Evolutionary conservation across 1,140 invertebrate genomes (phyloP).

Genomic region (Musca domestica): DNA sequence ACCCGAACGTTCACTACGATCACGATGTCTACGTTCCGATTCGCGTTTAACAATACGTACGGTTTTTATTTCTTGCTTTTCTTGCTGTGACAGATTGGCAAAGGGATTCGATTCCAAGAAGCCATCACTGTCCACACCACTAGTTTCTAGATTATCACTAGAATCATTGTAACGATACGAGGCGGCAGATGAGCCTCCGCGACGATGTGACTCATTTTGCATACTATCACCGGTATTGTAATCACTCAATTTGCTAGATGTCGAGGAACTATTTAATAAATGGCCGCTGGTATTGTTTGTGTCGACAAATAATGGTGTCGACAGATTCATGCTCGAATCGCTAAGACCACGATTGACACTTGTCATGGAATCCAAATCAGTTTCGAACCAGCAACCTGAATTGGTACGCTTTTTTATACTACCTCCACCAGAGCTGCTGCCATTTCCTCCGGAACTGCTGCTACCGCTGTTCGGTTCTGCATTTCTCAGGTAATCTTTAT

Average conservation of each 20-base stretch:
- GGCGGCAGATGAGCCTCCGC: neutral
- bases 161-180: constrained; percentile 43
- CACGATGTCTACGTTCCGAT: constrained; percentile 78
- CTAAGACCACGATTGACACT: constrained; percentile 36
- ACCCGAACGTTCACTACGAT: constrained; percentile 59
- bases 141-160: constrained; percentile 47
- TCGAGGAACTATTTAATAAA: constrained; percentile 18
- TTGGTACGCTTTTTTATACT: constrained; percentile 54
- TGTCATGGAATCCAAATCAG: constrained; percentile 77
- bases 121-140: constrained; percentile 56
- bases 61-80: constrained; percentile 87
- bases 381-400: constrained; percentile 76
- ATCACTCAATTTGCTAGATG: constrained; percentile 38
- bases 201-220: constrained; percentile 19
- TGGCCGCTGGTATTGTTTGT: constrained; percentile 38
- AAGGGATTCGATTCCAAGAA: constrained; percentile 57
- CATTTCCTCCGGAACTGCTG: constrained; percentile 24
- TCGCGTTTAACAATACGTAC: constrained; percentile 91
- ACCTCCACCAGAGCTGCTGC: constrained; percentile 34
- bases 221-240: constrained; percentile 34
- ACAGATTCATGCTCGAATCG: constrained; percentile 45
- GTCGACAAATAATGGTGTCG: constrained; percentile 59
- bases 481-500: constrained; percentile 45
- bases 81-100: constrained; percentile 73
- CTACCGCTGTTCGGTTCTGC: constrained; percentile 27